phyloP scores from a whole-genome alignment of 2,113 vertebrate genomes.

The Pseudonaja textilis region DNA sequence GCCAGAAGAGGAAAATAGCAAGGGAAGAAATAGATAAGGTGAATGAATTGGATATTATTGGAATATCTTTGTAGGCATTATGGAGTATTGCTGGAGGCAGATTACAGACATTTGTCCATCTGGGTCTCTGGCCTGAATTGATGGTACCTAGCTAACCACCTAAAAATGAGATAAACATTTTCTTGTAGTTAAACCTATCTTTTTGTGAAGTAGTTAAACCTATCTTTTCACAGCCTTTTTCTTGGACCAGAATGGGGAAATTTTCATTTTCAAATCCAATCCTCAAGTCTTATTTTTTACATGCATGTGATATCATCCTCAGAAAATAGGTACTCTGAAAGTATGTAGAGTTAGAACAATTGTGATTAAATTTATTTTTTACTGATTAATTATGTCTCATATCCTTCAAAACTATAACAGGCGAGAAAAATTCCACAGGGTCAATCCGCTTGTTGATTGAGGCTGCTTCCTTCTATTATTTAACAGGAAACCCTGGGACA shows the following conservation, averaged over 20 bases:
- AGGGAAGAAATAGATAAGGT: not conserved
- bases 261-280: not conserved
- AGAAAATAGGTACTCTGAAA: not conserved
- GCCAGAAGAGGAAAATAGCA: not conserved
- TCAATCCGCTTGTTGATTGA: slow-evolving; percentile 68
- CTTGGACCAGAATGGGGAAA: not conserved
- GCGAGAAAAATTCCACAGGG: slow-evolving; percentile 57
- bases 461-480: slow-evolving; percentile 87
- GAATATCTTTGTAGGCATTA: not conserved
- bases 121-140: not conserved
- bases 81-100: not conserved
- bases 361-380: slow-evolving; percentile 47
- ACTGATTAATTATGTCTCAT: slow-evolving; percentile 55
- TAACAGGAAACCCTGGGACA: slow-evolving; percentile 76
- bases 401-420: slow-evolving; percentile 65
- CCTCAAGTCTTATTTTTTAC: not conserved
- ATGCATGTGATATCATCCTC: not conserved
- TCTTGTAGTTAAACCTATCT: not conserved
- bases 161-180: not conserved
- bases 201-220: not conserved
- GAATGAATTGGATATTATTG: not conserved
- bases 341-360: not conserved
- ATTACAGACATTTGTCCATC: not conserved
- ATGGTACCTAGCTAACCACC: not conserved
- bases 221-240: not conserved